phyloP scores from a whole-genome alignment of 2,888 invertebrate genomes.

The Conus canariensis region DNA sequence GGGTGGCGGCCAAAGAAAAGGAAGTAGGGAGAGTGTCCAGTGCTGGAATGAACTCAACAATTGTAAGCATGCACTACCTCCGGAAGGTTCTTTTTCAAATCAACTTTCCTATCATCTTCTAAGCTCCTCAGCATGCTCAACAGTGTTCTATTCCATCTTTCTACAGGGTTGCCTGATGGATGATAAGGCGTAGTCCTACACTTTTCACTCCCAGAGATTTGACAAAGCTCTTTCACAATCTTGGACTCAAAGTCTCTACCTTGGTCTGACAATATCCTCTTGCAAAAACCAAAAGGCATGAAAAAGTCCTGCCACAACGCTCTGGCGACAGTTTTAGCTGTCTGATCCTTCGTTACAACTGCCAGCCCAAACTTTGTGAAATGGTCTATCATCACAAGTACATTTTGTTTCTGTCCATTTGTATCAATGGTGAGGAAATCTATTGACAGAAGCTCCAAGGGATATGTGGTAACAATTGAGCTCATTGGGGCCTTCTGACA shows the following conservation, averaged over 20 bases:
- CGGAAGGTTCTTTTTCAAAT: not conserved
- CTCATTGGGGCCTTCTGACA: not conserved
- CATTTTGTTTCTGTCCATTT: not conserved
- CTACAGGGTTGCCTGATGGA: not conserved
- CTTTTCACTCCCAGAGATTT: not conserved
- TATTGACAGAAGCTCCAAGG: not conserved
- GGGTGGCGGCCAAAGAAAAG: slow-evolving; percentile 27
- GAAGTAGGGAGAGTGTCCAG: not conserved
- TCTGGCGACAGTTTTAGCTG: not conserved
- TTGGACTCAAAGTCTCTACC: not conserved
- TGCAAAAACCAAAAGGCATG: not conserved
- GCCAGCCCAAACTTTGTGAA: slow-evolving; percentile 23
- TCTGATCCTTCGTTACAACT: not conserved
- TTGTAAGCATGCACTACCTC: slow-evolving; percentile 21
- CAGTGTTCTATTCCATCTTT: not conserved
- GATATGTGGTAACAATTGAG: not conserved
- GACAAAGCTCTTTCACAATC: not conserved
- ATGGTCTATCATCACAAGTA: slow-evolving; percentile 13
- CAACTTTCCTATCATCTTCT: not conserved
- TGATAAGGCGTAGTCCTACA: not conserved
- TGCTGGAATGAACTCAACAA: not conserved
- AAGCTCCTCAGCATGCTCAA: not conserved
- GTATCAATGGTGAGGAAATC: not conserved
- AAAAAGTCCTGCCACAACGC: not conserved
- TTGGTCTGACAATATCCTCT: not conserved